Evolutionary conservation across 2,113 vertebrate genomes (phyloP).

Genomic region (Eubucco bourcierii): DNA sequence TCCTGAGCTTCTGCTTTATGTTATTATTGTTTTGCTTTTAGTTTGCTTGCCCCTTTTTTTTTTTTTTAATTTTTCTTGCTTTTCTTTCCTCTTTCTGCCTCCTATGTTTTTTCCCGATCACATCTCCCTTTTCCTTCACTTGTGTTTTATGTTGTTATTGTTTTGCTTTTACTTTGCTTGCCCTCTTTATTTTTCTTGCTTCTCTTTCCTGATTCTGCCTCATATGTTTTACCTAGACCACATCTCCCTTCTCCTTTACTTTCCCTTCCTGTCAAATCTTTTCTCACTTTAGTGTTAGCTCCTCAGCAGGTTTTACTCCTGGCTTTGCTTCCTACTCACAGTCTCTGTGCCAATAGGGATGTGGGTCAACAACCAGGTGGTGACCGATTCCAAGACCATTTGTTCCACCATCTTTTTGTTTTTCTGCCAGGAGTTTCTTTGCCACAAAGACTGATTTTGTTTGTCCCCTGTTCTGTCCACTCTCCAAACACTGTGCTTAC

Average conservation of each 20-base stretch:
- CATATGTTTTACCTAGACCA: background rate
- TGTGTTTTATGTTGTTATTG: background rate
- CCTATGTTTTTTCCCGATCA: background rate
- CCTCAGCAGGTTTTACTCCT: background rate
- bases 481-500: background rate
- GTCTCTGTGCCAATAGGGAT: background rate
- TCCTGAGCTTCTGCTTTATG: background rate
- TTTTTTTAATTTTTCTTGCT: no score
- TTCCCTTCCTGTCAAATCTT: background rate
- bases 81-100: background rate
- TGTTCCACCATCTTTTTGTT: background rate
- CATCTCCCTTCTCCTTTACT: background rate
- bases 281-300: background rate
- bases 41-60: background rate
- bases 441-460: background rate
- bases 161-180: background rate
- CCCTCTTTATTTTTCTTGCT: no score
- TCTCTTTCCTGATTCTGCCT: background rate
- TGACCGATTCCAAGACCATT: fast-evolving
- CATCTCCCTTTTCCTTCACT: background rate
- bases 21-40: background rate
- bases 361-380: background rate
- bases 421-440: background rate
- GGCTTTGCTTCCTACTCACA: background rate
- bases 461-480: background rate